phyloP scores from a whole-genome alignment of 2,888 invertebrate genomes.

The Nemurella pictetii region DNA sequence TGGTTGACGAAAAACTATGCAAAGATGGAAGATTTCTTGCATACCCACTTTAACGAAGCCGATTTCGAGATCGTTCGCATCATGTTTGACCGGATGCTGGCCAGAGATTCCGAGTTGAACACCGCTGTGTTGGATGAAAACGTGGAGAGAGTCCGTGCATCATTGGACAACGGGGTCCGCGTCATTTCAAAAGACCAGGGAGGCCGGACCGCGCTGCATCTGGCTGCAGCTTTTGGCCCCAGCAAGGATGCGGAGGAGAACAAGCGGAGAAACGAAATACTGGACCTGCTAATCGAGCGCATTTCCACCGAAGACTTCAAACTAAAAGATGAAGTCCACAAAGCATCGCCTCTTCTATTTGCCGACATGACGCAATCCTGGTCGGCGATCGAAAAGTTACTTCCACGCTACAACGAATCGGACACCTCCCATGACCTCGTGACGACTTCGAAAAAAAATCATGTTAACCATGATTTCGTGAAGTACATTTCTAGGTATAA shows the following conservation, averaged over 20 bases:
- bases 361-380: too few relatives aligned
- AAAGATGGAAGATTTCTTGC: neutral
- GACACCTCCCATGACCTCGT: too few relatives aligned
- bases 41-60: neutral
- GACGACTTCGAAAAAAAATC: too few relatives aligned
- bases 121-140: constrained; percentile 31
- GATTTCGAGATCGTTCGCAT: constrained; percentile 20
- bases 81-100: constrained; percentile 34
- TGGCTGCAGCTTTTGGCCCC: constrained; percentile 11
- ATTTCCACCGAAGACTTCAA: too few relatives aligned
- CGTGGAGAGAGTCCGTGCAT: neutral
- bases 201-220: constrained; percentile 32
- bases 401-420: too few relatives aligned
- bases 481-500: too few relatives aligned
- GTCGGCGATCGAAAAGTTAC: too few relatives aligned
- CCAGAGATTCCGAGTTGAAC: constrained; percentile 21
- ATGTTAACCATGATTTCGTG: too few relatives aligned
- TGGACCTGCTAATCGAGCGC: too few relatives aligned
- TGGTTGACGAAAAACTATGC: constrained; percentile 31
- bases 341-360: too few relatives aligned
- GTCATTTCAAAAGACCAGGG: constrained; percentile 26
- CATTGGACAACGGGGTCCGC: neutral
- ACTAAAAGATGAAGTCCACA: too few relatives aligned
- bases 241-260: neutral
- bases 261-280: too few relatives aligned